phyloP scores from a whole-genome alignment of 2,113 vertebrate genomes.

The Rynchops niger region DNA sequence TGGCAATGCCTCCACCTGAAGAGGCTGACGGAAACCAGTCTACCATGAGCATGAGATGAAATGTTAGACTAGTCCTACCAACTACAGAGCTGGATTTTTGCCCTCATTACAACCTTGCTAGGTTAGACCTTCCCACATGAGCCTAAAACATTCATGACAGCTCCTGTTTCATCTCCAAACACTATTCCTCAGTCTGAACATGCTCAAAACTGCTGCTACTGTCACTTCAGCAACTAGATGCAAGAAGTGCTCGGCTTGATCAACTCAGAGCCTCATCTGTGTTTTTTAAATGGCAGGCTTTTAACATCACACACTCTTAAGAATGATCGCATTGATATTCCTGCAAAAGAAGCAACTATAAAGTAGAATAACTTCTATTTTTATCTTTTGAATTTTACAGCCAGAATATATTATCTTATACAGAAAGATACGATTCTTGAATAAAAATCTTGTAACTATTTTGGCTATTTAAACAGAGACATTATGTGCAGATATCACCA shows the following conservation, averaged over 20 bases:
- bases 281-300: not conserved
- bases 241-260: not conserved
- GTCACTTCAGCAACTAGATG: not conserved
- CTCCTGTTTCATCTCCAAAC: not conserved
- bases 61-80: not conserved
- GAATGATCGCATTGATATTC: not conserved
- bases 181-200: not conserved
- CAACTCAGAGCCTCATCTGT: not conserved
- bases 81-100: not conserved
- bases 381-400: not conserved
- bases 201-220: not conserved
- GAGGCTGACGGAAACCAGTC: not conserved
- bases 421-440: not conserved
- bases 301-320: not conserved
- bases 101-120: not conserved
- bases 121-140: not conserved
- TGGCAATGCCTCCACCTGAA: not conserved
- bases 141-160: not conserved
- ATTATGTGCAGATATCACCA: not conserved
- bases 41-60: not conserved
- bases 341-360: not conserved
- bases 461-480: slow-evolving; percentile 1
- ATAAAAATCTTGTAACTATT: not conserved
- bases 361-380: not conserved
- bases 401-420: not conserved